A percentile compares a stretch with the other conserved stretches of the same genome.
Conservation (phyloP, 1,140 invertebrate species). For the Polypedilum vanderplanki region DNA sequence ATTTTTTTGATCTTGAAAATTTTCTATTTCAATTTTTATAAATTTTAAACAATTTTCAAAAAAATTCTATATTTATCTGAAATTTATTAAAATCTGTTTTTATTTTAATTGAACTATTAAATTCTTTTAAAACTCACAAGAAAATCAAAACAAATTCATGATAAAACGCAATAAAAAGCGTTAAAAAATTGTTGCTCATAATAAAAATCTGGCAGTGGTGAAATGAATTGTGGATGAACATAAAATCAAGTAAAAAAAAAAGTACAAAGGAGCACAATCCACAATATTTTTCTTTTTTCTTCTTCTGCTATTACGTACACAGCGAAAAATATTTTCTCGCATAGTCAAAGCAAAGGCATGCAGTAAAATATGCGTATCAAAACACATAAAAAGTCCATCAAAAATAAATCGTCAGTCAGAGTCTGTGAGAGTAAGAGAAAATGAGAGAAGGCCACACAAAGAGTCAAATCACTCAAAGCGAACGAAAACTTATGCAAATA, state of each 20-base stretch:
- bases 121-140: no score
- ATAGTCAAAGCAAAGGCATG: not conserved
- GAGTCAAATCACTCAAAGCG: conserved; percentile 4
- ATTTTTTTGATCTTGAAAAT: no score
- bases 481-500: not conserved
- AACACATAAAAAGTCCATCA: conserved; percentile 27
- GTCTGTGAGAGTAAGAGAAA: not conserved
- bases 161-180: no score
- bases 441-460: not conserved
- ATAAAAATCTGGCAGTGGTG: conserved; percentile 4
- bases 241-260: not conserved
- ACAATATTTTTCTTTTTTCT: not conserved
- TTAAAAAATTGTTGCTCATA: no score
- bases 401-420: not conserved
- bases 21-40: no score
- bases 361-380: conserved; percentile 24
- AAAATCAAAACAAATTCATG: no score
- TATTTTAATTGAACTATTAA: no score
- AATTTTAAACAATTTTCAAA: no score
- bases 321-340: no score
- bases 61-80: no score
- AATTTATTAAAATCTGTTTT: no score
- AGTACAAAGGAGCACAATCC: not conserved
- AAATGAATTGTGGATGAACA: not conserved
- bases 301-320: not conserved